Percentiles rank a stretch among this genome's conserved stretches.
phyloP scores from a whole-genome alignment of 2,113 vertebrate genomes.

The Motacilla alba region DNA sequence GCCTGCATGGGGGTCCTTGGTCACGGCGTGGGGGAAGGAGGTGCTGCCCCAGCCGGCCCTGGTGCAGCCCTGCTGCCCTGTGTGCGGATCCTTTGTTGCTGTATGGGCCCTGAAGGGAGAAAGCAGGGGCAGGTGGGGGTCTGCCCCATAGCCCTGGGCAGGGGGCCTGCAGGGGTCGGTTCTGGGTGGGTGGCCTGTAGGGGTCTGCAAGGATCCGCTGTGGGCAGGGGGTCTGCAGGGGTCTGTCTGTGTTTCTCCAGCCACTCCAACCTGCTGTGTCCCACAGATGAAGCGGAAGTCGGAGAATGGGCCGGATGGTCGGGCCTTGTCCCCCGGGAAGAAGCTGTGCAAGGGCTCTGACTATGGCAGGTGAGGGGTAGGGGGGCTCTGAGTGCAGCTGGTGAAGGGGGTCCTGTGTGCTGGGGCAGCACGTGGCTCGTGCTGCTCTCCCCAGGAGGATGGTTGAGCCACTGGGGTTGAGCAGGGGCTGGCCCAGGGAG shows the following conservation, averaged over 20 bases:
- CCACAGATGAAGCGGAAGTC: constrained; percentile 70
- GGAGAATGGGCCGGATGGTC: constrained; percentile 8
- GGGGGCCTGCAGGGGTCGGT: fast-evolving
- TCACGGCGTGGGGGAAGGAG: background rate
- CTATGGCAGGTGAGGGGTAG: constrained; percentile 21
- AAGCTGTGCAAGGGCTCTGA: constrained; percentile 64
- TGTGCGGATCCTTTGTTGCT: fast-evolving
- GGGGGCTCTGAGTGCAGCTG: background rate
- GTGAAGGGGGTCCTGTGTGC: background rate
- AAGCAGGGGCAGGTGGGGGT: background rate
- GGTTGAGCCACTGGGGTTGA: background rate
- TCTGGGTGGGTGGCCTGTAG: background rate
- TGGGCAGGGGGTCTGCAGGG: background rate
- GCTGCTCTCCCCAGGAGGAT: background rate
- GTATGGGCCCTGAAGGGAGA: too few relatives aligned
- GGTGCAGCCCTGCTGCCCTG: background rate
- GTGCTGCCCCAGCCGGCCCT: background rate
- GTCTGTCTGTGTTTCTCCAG: background rate
- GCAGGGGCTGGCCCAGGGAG: background rate
- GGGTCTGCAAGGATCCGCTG: background rate
- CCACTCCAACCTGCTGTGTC: background rate
- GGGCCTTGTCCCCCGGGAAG: constrained; percentile 57
- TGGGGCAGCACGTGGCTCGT: fast-evolving
- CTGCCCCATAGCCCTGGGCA: background rate
- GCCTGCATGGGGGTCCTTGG: background rate